Conservation (phyloP, 2,113 vertebrate species). For the Ciconia boyciana region DNA sequence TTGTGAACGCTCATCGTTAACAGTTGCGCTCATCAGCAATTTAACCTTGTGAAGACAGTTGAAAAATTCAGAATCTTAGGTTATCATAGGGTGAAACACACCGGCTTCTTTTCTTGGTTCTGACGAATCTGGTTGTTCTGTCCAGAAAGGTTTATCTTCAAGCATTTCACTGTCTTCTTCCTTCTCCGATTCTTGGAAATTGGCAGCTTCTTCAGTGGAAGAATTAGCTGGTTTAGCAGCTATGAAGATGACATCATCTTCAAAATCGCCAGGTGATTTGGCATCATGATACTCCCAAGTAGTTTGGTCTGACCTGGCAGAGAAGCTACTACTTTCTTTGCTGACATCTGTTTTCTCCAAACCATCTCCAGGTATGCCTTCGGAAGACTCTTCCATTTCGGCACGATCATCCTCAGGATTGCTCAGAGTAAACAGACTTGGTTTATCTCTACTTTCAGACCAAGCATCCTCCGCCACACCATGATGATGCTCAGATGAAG, state of each 20-base stretch:
- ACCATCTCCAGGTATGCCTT: conserved; percentile 8
- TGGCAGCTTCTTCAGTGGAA: background rate
- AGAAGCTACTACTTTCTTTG: conserved; percentile 71
- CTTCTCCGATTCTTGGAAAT: background rate
- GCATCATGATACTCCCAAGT: conserved; percentile 85
- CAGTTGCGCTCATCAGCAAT: background rate
- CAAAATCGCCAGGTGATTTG: conserved; percentile 69
- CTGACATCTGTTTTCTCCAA: conserved; percentile 57
- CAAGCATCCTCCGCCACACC: conserved; percentile 25
- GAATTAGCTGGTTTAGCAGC: conserved; percentile 39
- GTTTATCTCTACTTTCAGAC: conserved; percentile 43
- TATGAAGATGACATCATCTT: conserved; percentile 63
- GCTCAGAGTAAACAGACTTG: background rate
- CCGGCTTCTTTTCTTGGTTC: conserved; percentile 12
- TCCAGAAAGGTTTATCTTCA: background rate
- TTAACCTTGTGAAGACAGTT: background rate
- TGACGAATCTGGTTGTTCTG: background rate
- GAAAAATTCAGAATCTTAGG: background rate
- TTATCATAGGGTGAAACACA: conserved; percentile 9
- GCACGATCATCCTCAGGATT: background rate
- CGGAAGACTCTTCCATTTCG: conserved; percentile 20
- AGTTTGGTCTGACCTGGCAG: conserved; percentile 78
- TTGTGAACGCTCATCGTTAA: background rate
- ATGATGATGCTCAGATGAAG: conserved; percentile 32
- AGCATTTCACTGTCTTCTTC: background rate